phyloP scores from a whole-genome alignment of 2,113 vertebrate genomes.

The Aptenodytes forsteri region DNA sequence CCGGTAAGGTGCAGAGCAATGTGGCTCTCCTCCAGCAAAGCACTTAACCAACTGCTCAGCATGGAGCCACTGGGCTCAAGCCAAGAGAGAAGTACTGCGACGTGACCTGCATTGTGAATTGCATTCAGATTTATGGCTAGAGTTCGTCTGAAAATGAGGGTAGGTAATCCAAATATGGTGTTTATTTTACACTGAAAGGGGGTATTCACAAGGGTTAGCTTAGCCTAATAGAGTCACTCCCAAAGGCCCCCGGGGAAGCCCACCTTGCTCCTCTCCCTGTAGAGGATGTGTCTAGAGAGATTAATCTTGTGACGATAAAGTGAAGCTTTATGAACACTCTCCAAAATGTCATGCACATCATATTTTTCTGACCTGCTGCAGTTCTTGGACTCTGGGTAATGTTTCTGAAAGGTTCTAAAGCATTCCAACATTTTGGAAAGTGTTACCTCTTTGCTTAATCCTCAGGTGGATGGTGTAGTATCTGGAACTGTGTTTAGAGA shows the following conservation, averaged over 20 bases:
- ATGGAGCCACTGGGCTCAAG: background rate
- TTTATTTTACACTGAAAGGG: background rate
- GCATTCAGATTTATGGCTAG: background rate
- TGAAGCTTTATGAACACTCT: background rate
- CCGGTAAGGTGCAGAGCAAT: background rate
- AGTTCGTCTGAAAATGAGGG: background rate
- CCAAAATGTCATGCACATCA: background rate
- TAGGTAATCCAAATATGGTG: background rate
- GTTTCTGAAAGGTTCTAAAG: background rate
- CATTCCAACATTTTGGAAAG: background rate
- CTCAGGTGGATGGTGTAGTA: background rate
- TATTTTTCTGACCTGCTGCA: background rate
- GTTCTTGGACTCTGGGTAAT: background rate
- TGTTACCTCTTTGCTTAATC: background rate
- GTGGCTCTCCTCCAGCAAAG: conserved; percentile 7
- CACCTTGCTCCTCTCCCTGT: background rate
- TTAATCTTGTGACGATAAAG: background rate
- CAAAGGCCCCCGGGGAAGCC: background rate
- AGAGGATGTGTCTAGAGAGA: background rate
- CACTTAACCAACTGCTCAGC: background rate
- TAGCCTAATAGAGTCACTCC: background rate
- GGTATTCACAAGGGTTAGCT: background rate
- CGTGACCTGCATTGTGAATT: background rate
- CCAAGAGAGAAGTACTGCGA: background rate
- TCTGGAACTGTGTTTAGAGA: background rate